A percentile compares a stretch with the other conserved stretches of the same genome.
phyloP scores from a whole-genome alignment of 2,113 vertebrate genomes.

The Nothocercus julius region DNA sequence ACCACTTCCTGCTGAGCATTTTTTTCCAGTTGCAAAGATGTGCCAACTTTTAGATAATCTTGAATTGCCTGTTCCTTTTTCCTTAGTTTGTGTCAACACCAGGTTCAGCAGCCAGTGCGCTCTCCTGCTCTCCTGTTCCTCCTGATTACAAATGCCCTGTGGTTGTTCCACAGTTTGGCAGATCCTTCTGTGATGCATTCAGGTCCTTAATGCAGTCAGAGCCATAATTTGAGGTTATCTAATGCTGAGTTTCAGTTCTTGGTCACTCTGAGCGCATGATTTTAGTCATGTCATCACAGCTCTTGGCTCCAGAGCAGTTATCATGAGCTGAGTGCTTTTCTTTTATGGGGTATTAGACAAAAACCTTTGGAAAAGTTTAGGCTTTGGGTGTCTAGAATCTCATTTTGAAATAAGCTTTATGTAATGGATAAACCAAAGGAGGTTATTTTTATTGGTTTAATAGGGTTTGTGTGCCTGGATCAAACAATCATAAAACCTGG shows the following conservation, averaged over 20 bases:
- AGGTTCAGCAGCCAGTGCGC: background rate
- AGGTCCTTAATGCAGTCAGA: background rate
- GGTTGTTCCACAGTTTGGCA: background rate
- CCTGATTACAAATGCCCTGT: background rate
- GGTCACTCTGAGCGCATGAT: background rate
- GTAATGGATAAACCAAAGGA: background rate
- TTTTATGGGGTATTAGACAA: background rate
- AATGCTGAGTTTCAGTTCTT: background rate
- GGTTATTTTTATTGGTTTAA: background rate
- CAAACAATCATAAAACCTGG: conserved; percentile 6
- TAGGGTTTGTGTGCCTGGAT: background rate
- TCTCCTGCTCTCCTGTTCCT: background rate
- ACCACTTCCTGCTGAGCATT: background rate
- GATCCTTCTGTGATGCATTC: background rate
- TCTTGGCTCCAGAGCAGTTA: too few species aligned
- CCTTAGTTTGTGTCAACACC: background rate
- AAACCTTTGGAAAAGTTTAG: background rate
- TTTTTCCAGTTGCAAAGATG: background rate
- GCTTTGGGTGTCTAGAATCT: background rate
- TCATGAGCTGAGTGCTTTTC: background rate
- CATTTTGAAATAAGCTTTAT: background rate
- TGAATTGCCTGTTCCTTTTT: background rate
- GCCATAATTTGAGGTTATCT: background rate
- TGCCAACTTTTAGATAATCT: accelerated
- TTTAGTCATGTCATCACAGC: accelerated